phyloP scores from a whole-genome alignment of 2,888 invertebrate genomes.

The Pachymerium ferrugineum region DNA sequence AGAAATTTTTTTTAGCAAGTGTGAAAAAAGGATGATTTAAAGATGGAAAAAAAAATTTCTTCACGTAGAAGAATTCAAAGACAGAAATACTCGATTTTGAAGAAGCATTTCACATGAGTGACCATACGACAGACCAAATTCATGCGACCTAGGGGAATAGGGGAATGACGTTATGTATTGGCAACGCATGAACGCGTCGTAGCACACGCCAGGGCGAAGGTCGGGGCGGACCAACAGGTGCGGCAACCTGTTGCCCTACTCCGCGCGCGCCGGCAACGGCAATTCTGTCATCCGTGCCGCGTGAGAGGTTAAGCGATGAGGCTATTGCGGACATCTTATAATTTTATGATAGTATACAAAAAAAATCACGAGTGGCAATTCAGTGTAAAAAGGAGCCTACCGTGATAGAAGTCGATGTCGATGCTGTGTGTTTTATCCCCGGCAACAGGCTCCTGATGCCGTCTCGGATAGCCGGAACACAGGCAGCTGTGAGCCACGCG shows the following conservation, averaged over 20 bases:
- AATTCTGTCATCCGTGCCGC: too few relatives aligned
- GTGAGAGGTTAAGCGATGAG: too few relatives aligned
- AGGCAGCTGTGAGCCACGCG: slow-evolving; percentile 20
- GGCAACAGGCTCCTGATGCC: neutral
- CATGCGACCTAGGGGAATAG: neutral
- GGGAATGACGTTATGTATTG: slow-evolving; percentile 10
- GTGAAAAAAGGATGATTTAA: too few relatives aligned
- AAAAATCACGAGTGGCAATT: too few relatives aligned
- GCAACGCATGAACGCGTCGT: slow-evolving; percentile 22
- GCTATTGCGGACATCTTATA: too few relatives aligned
- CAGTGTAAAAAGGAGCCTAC: neutral
- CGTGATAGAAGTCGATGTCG: neutral
- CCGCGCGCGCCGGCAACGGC: neutral
- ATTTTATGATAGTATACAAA: too few relatives aligned
- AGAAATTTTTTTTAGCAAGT: too few relatives aligned
- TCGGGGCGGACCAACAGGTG: slow-evolving; percentile 25
- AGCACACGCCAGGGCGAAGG: slow-evolving; percentile 14
- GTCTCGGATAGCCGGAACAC: slow-evolving; percentile 14
- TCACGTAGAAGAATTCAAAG: too few relatives aligned
- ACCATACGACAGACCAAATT: slow-evolving; percentile 6
- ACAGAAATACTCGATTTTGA: too few relatives aligned
- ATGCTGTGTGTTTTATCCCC: neutral
- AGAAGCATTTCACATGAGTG: neutral
- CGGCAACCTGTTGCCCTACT: slow-evolving; percentile 23
- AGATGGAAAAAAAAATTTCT: too few relatives aligned